phyloP scores from a whole-genome alignment of 2,888 invertebrate genomes.

The Caenorhabditis japonica region DNA sequence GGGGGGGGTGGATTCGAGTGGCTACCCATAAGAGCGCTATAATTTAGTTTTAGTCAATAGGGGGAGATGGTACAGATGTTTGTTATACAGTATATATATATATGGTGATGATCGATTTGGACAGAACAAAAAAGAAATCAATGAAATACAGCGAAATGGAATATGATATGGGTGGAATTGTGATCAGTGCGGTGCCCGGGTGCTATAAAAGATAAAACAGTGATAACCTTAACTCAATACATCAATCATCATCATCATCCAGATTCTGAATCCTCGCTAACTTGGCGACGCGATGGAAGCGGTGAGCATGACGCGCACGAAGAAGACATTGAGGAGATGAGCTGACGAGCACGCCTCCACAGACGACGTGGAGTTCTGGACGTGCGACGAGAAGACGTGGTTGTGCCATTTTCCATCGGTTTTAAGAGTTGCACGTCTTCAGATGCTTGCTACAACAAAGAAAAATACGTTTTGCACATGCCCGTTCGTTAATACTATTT shows the following conservation, averaged over 20 bases:
- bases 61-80: conserved; percentile 17
- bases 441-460: conserved; percentile 23
- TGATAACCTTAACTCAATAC: neutral
- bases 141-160: conserved; percentile 13
- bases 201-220: neutral
- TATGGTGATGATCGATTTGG: conserved; percentile 19
- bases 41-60: conserved; percentile 17
- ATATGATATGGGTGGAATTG: conserved; percentile 22
- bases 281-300: conserved; percentile 39
- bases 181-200: conserved; percentile 6
- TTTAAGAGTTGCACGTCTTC: conserved; percentile 46
- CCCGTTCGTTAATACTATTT: neutral
- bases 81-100: conserved; percentile 9
- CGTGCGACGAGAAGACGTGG: conserved; percentile 9
- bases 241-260: conserved; percentile 9
- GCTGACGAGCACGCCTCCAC: conserved; percentile 39
- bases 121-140: conserved; percentile 13
- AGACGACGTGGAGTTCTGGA: conserved; percentile 35
- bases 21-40: conserved; percentile 41
- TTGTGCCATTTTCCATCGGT: conserved; percentile 17
- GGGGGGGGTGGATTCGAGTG: conserved; percentile 6
- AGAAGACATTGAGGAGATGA: conserved; percentile 41
- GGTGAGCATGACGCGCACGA: conserved; percentile 43
- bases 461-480: neutral
- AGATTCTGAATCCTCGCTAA: conserved; percentile 49